Percentiles rank a stretch among this genome's conserved stretches.
These are phyloP conservation scores for Tychaedon coryphoeus DNA, from an alignment of 2,113 vertebrate species.

Conservation along the genomic window DNA sequence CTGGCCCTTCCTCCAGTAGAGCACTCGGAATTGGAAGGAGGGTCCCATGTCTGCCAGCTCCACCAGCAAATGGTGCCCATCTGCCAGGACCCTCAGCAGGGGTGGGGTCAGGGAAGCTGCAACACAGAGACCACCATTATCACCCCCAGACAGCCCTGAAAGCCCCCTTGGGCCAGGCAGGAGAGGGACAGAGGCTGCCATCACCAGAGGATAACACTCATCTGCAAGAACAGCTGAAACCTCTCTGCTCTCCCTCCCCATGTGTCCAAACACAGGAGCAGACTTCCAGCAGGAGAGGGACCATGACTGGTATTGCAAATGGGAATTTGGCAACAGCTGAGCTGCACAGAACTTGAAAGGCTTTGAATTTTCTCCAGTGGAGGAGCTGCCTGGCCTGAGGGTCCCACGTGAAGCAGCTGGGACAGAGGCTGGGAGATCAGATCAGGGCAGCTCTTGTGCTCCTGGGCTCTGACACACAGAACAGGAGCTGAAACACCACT, in stretches of 20 bases:
- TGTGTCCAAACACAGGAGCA: not conserved
- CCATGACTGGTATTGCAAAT: not conserved
- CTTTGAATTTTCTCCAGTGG: not conserved
- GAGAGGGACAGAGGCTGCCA: not conserved
- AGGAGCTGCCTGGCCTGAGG: not conserved
- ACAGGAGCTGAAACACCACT: not conserved
- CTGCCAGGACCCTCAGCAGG: conserved; percentile 39
- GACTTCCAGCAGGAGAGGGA: not conserved
- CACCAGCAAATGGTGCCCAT: conserved; percentile 64
- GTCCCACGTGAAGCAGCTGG: not conserved
- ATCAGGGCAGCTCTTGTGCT: not conserved
- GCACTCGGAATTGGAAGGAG: conserved; percentile 61
- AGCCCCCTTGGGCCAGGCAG: not conserved
- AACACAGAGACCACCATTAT: not conserved
- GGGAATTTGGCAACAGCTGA: not conserved
- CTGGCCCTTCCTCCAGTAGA: conserved; percentile 68
- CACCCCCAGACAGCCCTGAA: not conserved
- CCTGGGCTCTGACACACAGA: not conserved
- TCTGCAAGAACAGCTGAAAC: not conserved
- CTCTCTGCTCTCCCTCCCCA: not conserved
- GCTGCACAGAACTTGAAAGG: not conserved
- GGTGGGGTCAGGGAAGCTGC: conserved; percentile 73
- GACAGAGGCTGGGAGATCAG: not conserved
- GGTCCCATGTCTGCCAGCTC: conserved; percentile 73
- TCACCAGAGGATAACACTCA: not conserved